phyloP scores from a whole-genome alignment of 2,888 invertebrate genomes.

The Euspilapteryx auroguttella region DNA sequence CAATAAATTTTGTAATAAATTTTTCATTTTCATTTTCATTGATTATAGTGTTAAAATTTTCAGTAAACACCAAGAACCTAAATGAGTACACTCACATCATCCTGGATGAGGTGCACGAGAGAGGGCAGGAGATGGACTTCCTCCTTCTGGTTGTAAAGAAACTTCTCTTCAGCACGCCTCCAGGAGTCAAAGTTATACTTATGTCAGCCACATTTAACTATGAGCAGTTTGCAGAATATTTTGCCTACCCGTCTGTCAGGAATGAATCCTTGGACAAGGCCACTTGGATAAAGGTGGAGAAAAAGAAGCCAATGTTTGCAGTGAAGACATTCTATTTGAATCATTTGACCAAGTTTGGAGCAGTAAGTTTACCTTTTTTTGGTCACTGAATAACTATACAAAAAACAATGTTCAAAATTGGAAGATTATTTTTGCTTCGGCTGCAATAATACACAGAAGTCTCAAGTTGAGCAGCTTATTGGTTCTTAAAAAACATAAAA shows the following conservation, averaged over 20 bases:
- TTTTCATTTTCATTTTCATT: no score
- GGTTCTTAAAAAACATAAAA: no score
- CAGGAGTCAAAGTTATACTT: slow-evolving; percentile 58
- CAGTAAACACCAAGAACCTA: slow-evolving; percentile 68
- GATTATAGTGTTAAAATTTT: no score
- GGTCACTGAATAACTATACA: no score
- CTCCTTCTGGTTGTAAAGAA: slow-evolving; percentile 80
- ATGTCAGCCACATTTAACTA: slow-evolving; percentile 95
- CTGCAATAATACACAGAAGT: no score
- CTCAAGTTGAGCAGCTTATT: no score
- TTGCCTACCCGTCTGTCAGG: slow-evolving; percentile 22
- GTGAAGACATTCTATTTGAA: slow-evolving; percentile 69
- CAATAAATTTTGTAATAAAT: no score
- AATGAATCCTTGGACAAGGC: slow-evolving; percentile 32
- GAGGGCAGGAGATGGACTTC: slow-evolving; percentile 92
- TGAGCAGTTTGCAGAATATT: slow-evolving; percentile 71
- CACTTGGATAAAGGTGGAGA: slow-evolving; percentile 38
- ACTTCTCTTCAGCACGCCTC: slow-evolving; percentile 63
- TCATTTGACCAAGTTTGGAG: slow-evolving; percentile 40
- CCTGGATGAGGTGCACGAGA: slow-evolving; percentile 92
- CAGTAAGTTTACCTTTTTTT: slow-evolving; percentile 24
- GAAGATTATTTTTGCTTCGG: no score
- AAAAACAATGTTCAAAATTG: no score
- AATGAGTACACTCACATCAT: slow-evolving; percentile 85
- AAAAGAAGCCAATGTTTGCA: slow-evolving; percentile 44